These are phyloP conservation scores for Globodera rostochiensis DNA, from an alignment of 1,140 invertebrate genomes.

Conservation along the genomic window DNA sequence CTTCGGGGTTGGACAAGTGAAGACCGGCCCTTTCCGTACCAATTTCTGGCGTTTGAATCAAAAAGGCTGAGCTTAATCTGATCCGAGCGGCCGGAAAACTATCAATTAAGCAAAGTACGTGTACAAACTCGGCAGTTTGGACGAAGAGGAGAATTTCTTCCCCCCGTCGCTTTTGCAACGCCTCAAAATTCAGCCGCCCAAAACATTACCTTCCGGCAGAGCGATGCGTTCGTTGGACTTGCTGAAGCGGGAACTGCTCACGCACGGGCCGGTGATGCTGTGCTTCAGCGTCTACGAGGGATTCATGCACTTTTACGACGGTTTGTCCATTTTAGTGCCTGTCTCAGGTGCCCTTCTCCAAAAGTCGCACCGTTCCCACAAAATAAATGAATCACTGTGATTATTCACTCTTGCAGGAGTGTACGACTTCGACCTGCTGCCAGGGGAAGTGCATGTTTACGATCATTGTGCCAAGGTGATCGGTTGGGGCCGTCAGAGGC, in stretches of 20 bases:
- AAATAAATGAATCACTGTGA: no score
- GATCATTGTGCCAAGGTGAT: conserved; percentile 42
- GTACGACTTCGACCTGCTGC: conserved; percentile 29
- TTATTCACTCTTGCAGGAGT: conserved; percentile 23
- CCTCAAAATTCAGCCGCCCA: conserved; percentile 8
- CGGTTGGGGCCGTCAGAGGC: conserved; percentile 31
- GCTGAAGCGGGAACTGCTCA: conserved; percentile 23
- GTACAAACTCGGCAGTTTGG: conserved; percentile 36
- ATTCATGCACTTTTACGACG: conserved; percentile 42
- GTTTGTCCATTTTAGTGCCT: neutral
- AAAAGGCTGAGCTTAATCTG: no score
- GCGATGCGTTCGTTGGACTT: conserved; percentile 13
- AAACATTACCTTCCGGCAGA: conserved; percentile 16
- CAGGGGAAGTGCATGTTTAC: conserved; percentile 33
- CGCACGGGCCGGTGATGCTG: conserved; percentile 30
- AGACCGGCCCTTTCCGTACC: no score
- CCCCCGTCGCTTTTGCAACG: conserved; percentile 9
- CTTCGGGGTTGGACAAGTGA: neutral
- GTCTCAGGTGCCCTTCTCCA: neutral
- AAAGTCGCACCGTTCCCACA: neutral
- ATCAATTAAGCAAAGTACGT: conserved; percentile 36
- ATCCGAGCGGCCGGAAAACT: no score
- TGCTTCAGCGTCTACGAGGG: conserved; percentile 39
- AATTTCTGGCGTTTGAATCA: no score
- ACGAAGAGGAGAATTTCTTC: conserved; percentile 23